Conservation (phyloP, 2,888 invertebrate species). For the Caenorhabditis sp. region DNA sequence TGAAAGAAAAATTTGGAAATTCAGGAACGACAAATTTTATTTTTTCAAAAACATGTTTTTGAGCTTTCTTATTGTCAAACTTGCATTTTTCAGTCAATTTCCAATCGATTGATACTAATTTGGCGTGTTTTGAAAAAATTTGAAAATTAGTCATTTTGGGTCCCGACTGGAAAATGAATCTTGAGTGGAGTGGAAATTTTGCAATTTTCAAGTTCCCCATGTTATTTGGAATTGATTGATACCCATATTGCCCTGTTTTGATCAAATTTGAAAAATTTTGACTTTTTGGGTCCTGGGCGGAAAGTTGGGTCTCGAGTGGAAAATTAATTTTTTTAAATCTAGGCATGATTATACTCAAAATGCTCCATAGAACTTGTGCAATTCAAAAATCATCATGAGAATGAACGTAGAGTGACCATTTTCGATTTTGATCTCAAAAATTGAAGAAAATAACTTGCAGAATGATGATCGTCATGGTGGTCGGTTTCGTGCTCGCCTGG, state of each 20-base stretch:
- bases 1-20: constrained; percentile 1
- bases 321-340: neutral
- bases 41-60: neutral
- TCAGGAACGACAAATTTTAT: neutral
- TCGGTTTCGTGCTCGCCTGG: constrained; percentile 80
- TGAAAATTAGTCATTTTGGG: too few species aligned
- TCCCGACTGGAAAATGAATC: too few species aligned
- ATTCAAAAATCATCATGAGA: neutral
- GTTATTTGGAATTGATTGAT: too few species aligned
- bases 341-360: neutral
- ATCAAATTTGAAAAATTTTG: too few species aligned
- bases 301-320: too few species aligned
- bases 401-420: too few species aligned
- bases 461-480: constrained; percentile 82
- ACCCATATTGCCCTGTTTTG: too few species aligned
- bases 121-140: too few species aligned
- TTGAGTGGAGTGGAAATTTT: neutral
- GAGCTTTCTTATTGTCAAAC: neutral
- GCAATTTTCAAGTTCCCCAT: neutral
- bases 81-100: too few species aligned
- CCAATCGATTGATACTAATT: too few species aligned
- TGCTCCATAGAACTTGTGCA: neutral
- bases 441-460: constrained; percentile 57
- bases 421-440: neutral
- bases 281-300: too few species aligned